A percentile compares a stretch with the other conserved stretches of the same genome.
These are phyloP conservation scores for Drosophila stalkeri DNA, from an alignment of 2,888 invertebrate genomes.

Conservation along the genomic window DNA sequence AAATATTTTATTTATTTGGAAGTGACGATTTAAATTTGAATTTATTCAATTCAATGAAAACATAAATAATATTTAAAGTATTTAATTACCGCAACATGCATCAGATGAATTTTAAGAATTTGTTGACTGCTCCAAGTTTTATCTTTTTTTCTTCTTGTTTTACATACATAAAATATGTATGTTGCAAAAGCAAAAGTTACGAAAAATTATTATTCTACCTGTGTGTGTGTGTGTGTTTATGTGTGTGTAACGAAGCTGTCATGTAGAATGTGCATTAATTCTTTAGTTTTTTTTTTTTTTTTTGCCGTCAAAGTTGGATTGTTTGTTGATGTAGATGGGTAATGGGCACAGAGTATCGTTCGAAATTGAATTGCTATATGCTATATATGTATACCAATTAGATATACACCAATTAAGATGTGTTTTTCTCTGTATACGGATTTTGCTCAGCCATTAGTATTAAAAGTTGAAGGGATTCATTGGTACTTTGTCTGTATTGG, in stretches of 20 bases:
- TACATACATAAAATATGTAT: conserved; percentile 27
- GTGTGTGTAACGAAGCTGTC: conserved; percentile 51
- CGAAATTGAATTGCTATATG: conserved; percentile 57
- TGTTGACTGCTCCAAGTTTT: not conserved
- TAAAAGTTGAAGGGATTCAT: conserved; percentile 84
- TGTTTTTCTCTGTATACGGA: conserved; percentile 10
- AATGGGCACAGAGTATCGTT: conserved; percentile 65
- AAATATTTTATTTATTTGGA: conserved; percentile 17
- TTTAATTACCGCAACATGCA: conserved; percentile 37
- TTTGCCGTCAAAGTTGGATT: conserved; percentile 26
- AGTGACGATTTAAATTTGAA: conserved; percentile 21
- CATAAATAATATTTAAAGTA: conserved; percentile 42
- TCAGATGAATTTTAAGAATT: conserved; percentile 26
- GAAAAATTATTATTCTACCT: conserved; percentile 35
- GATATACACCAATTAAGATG: conserved; percentile 34
- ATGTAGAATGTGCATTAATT: conserved; percentile 53
- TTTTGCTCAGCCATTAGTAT: conserved; percentile 42
- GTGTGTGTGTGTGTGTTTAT: conserved; percentile 14
- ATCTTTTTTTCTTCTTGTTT: not conserved
- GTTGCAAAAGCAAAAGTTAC: conserved; percentile 45
- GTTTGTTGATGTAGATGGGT: conserved; percentile 17
- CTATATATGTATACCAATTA: conserved; percentile 36
- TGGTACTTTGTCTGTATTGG: conserved; percentile 87
- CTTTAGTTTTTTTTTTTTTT: conserved; percentile 7
- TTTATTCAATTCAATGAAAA: conserved; percentile 24